phyloP scores from a whole-genome alignment of 2,888 invertebrate genomes.

The Agonopterix subpropinquella region DNA sequence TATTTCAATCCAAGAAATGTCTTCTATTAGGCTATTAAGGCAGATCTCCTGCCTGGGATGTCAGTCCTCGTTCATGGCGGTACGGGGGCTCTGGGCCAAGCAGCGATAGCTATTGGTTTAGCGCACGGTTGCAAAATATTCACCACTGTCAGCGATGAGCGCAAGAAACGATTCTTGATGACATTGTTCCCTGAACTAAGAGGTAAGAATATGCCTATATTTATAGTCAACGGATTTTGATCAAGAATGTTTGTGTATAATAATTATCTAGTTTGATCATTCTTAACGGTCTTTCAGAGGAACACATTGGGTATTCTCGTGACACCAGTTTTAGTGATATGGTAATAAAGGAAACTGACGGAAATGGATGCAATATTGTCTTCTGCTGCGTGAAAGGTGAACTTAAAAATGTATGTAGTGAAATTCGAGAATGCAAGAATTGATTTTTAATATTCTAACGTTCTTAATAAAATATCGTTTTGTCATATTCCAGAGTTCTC shows the following conservation, averaged over 20 bases:
- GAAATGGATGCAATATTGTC: constrained; percentile 35
- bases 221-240: no score
- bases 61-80: constrained; percentile 43
- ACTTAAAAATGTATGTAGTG: constrained; percentile 36
- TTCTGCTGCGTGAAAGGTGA: constrained; percentile 31
- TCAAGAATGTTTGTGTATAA: not conserved
- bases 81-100: constrained; percentile 49
- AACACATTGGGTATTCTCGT: constrained; percentile 43
- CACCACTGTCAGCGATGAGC: constrained; percentile 41
- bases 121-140: constrained; percentile 37
- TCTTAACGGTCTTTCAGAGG: constrained; percentile 20
- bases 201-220: constrained; percentile 23
- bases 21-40: no score
- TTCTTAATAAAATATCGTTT: not conserved
- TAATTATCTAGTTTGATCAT: not conserved
- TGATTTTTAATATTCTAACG: not conserved
- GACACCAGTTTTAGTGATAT: constrained; percentile 39
- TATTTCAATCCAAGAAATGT: no score
- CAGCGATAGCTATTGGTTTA: constrained; percentile 39
- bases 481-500: not conserved
- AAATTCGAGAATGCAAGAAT: no score
- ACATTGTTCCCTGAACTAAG: constrained; percentile 41
- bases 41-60: constrained; percentile 2
- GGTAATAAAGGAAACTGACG: constrained; percentile 30
- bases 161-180: constrained; percentile 44